Base-by-base conservation (phyloP, 2,797 vertebrate species). In the Muraenolepis orangiensis region DNA sequence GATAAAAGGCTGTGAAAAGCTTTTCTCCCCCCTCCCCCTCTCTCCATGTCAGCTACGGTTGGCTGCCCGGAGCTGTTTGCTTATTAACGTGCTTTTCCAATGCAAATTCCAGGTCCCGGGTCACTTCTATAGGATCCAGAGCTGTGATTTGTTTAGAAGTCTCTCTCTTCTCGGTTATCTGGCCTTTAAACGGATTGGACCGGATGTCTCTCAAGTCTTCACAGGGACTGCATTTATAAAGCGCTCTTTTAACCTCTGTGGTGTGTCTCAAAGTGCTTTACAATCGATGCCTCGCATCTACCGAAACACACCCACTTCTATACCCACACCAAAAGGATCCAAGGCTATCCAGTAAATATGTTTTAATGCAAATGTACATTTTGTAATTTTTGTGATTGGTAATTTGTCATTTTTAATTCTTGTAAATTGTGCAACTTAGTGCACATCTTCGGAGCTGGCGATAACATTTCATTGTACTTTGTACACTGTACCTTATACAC, bases 1-100 rank as follows among this genome's bases (percentile, higher is more conserved):
- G 20, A 28, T 79, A 57, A 80, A 71, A 70, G 71, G 71, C 28
- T 36, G 66, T 46, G 64, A 74, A 74, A 66, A 74, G 67, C 72
- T 64, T 64, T 64, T 34, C 8, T 34, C 38, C 23, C 40, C 30
- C 28, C 67, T 1, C 6, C 31, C 2, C 20, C 32, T 3, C 34
- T 28, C 29, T 67, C 66, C 18, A 8, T 23, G 8, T 20, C 16
- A 64, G 42, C 68, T 26, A 67, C 26, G 26, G 32, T 40, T 46
- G 72, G 32, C 72, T 69, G 61, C 16, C n/a, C 10, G 14, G 66
- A 14, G 10, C 64, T n/a, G 2, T 46, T 31, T 31, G 64, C 38
- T 68, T 42, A 68, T 66, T 30, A 73, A 68, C 72, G 31, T 31
- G 26, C 16, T 38, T 20, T 69, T 66, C 64, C 18, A 16, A 14